Evolutionary conservation across 2,797 vertebrate genomes (phyloP), one percentile per base, ranked within the genome.

Genomic region (Fundulus diaphanus): DNA sequence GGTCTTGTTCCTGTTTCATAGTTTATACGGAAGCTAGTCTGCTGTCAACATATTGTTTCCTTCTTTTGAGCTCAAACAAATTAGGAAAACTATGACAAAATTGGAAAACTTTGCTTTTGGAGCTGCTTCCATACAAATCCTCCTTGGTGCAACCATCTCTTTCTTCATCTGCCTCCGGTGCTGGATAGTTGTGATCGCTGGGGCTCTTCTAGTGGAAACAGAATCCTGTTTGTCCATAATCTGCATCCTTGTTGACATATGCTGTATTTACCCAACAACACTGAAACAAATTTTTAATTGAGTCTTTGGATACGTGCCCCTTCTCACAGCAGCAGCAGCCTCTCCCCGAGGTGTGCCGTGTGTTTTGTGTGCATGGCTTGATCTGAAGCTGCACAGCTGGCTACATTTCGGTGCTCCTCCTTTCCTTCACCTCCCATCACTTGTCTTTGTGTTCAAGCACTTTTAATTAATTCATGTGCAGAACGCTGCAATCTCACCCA

Each of bases 381-480:
- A 46, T 86, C 46, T 85, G 81, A 76, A 74, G 74, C 74, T 49
- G 61, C 82, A 63, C 91, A 90, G 86, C 89, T 92, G 91, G 86
- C 79, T 86, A 4, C 42, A 46, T 81, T 84, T 84, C 81, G 65
- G 56, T 52, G 70, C 80, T 22, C 77, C 81, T 81, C 86, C 82
- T 70, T 13, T 54, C 73, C 73, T 22, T 63, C 71, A 76, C 74
- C 77, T 87, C 79, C 61, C 83, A 68, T 72, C 48, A 80, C 85
- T 87, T 46, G 72, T 83, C 82, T 90, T 84, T 89, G 75, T 79
- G 72, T 82, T 87, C 57, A 72, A 85, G 74, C 82, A 67, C 22
- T 85, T 84, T 83, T 89, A 83, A 91, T 92, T 88, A 86, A 90
- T 91, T 87, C 74, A 88, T 80, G 71, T 88, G 78, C 84, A 81